Percentiles rank a stretch among this genome's conserved stretches.
These are phyloP conservation scores for Phylloscopus collybita DNA, from an alignment of 2,797 vertebrate genomes.

Conservation along the genomic window DNA sequence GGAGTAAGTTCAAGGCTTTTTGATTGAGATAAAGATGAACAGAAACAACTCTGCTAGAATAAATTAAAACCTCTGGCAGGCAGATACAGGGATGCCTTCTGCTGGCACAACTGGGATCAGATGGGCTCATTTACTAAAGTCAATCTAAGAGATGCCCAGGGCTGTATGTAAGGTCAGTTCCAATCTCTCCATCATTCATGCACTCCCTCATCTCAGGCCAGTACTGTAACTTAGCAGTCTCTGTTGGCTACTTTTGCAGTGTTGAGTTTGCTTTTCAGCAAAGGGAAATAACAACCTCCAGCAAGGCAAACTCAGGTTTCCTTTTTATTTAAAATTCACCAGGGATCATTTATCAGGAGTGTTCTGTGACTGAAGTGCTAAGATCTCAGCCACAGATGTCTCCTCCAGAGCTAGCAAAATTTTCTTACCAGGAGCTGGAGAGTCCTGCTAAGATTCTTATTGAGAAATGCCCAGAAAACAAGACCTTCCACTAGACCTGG, in stretches of 20 bases:
- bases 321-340: not conserved
- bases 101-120: not conserved
- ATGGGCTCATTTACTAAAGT: not conserved
- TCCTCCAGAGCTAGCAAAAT: not conserved
- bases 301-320: not conserved
- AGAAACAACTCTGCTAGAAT: not conserved
- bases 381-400: not conserved
- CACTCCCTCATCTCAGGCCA: not conserved
- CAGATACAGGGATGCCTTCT: not conserved
- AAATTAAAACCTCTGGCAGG: not conserved
- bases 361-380: not conserved
- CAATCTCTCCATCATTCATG: not conserved
- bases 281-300: not conserved
- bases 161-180: not conserved
- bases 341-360: not conserved
- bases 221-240: not conserved
- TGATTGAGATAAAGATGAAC: not conserved
- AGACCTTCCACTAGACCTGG: not conserved
- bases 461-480: not conserved
- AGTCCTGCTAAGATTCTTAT: not conserved
- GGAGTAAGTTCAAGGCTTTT: not conserved
- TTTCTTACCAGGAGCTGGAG: not conserved
- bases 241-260: not conserved
- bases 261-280: not conserved
- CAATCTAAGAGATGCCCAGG: not conserved